These are phyloP conservation scores for Scotopteryx bipunctaria DNA, from an alignment of 2,888 invertebrate species.

Conservation along the genomic window DNA sequence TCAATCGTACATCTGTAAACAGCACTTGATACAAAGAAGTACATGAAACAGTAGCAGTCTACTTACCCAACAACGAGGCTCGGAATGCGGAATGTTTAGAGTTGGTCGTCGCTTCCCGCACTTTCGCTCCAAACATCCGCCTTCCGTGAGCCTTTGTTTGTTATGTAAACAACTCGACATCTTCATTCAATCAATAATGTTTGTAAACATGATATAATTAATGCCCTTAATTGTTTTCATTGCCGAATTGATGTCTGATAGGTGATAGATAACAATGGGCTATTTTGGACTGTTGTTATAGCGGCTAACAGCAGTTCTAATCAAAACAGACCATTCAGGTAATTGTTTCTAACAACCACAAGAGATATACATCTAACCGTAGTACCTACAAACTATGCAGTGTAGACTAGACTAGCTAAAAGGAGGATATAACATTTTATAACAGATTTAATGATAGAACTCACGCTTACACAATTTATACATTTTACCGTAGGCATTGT, in stretches of 20 bases:
- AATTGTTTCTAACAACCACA: neutral
- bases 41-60: constrained; percentile 30
- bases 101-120: constrained; percentile 64
- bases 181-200: constrained; percentile 51
- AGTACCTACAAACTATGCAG: neutral
- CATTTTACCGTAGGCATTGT: neutral
- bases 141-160: constrained; percentile 57
- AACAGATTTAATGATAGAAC: neutral
- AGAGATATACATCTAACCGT: too few species aligned
- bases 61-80: constrained; percentile 34
- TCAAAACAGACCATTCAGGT: constrained; percentile 2
- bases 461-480: neutral
- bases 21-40: constrained; percentile 26
- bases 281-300: constrained; percentile 17
- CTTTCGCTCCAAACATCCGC: constrained; percentile 78
- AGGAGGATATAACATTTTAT: too few species aligned
- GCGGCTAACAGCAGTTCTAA: neutral
- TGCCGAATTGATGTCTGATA: constrained; percentile 35
- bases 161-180: constrained; percentile 62
- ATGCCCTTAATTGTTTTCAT: constrained; percentile 43
- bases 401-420: too few species aligned
- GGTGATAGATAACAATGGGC: constrained; percentile 13
- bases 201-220: constrained; percentile 49
- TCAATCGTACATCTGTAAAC: constrained; percentile 19
- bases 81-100: constrained; percentile 74